Evolutionary conservation across 1,140 invertebrate species (phyloP), one percentile per base, ranked within the genome.

Genomic region (Trichonephila clavipes): DNA sequence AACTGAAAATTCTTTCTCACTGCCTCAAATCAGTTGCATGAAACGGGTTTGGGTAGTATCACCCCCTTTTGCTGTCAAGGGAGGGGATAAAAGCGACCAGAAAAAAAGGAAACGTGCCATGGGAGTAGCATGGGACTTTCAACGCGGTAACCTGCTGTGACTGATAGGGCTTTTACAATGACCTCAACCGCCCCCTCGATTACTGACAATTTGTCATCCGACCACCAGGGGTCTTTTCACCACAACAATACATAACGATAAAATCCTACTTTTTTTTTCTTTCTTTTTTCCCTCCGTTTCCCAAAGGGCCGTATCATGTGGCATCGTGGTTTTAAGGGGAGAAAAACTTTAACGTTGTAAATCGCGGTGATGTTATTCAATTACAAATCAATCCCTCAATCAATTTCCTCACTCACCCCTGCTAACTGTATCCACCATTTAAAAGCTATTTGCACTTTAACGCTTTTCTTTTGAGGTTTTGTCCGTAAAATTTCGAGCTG

Each of bases 141-240:
- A 64, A 66, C 61, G 40, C 16, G 86, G 86, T 24, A 34, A 85
- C 86, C 69, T 72, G 51, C 89, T 62, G 69, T n/a, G 40, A 34
- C 51, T 51, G 34, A 91, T 83, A 91, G 61, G 66, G 58, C 59
- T 24, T 24, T 58, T 19, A 87, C 91, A 87, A 92, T 24, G 62
- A 72, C 34, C 58, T 40, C 51, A 69, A 24, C 44, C 90, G 16
- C 82, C 90, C 90, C 61, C 40, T 40, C 85, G 62, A 87, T 85
- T 92, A 62, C 91, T 58, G 82, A 92, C 91, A 92, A 92, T 87
- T 92, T 92, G 91, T 72, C 64, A 51, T 44, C 61, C 40, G 64
- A 92, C 91, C 82, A 40, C 91, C 85, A 62, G n/a, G 61, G 77
- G 12, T 44, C 82, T 85, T 85, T 85, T 72, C 69, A 72, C 69